Evolutionary conservation across 2,888 invertebrate species (phyloP), one percentile per base, ranked within the genome.

Genomic region (Eupithecia pulchellata): DNA sequence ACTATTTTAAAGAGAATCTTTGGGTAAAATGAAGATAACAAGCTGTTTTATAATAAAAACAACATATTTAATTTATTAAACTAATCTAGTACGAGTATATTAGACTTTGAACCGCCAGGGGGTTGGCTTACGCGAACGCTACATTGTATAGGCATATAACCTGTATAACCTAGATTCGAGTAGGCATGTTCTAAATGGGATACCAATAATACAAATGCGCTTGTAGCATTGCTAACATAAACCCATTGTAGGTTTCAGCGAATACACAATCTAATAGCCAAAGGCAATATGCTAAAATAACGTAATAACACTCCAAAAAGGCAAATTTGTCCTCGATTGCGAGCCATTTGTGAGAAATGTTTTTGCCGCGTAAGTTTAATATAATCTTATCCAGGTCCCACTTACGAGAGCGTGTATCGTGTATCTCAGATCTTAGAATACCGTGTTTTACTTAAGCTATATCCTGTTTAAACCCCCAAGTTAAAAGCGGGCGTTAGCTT

Each of bases 331-430:
- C 60, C 39, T 52, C 60, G 64, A 63, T 66, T 63, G 58, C 63
- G 69, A 63, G 66, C 65, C 47, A 69, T 72, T 69, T 69, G 25
- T 25, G 34, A 27, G 63, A 69, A 69, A 69, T 66, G 69, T 47
- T 52, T 66, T 20, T 60, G 63, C 60, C 63, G 69, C 66, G 64
- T 58, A 72, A 66, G 69, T 64, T 66, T 58, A 72, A 66, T 72
- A 52, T 66, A 69, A 69, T 72, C 32, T 36, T 3, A 65, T 62
- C 66, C 58, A 11, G 58, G 58, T 8, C n/a, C 58, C 32, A 58
- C 30, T 17, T 29, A 58, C 30, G 4, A 17, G 58, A n/a, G 30
- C 20, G 32, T 32, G 58, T 20, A n/a, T n/a, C n/a, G n/a, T n/a
- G n/a, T 11, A 60, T 60, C 32, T 60, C 20, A 9, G 30, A 58